These are phyloP conservation scores for Sparidentex hasta DNA, from an alignment of 2,797 vertebrate genomes.

Conservation along the genomic window DNA sequence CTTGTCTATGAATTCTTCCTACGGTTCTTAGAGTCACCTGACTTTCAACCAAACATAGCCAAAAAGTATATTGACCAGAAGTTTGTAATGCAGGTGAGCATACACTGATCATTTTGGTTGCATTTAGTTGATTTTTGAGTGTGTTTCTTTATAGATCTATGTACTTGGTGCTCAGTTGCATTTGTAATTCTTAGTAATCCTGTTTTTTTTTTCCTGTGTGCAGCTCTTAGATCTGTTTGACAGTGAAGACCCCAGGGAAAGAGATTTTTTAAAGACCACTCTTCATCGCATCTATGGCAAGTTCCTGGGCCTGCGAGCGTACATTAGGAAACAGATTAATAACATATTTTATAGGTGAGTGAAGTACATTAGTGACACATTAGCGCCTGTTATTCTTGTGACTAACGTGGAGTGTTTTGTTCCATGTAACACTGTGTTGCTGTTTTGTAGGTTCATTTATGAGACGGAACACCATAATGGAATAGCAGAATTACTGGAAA, in stretches of 20 bases:
- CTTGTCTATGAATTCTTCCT: conserved; percentile 99
- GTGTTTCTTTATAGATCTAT: not conserved
- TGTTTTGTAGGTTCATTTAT: conserved; percentile 95
- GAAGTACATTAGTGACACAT: not conserved
- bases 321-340: conserved; percentile 99
- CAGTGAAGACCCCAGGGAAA: conserved; percentile 98
- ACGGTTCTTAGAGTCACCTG: conserved; percentile 97
- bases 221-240: conserved; percentile 98
- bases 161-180: not conserved
- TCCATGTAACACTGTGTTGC: not conserved
- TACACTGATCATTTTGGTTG: not conserved
- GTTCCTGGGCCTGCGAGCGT: conserved; percentile 97
- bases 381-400: not conserved
- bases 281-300: conserved; percentile 99
- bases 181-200: not conserved
- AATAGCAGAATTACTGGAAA: conserved; percentile 99
- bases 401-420: not conserved
- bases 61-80: conserved; percentile 99
- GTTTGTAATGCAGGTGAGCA: conserved; percentile 98
- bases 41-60: conserved; percentile 99
- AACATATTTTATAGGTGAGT: conserved; percentile 99
- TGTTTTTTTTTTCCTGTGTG: not conserved
- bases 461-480: conserved; percentile 99
- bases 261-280: conserved; percentile 99
- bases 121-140: not conserved